These are phyloP conservation scores for Lasioglossum baleicum DNA, from an alignment of 1,140 invertebrate genomes.

Conservation along the genomic window DNA sequence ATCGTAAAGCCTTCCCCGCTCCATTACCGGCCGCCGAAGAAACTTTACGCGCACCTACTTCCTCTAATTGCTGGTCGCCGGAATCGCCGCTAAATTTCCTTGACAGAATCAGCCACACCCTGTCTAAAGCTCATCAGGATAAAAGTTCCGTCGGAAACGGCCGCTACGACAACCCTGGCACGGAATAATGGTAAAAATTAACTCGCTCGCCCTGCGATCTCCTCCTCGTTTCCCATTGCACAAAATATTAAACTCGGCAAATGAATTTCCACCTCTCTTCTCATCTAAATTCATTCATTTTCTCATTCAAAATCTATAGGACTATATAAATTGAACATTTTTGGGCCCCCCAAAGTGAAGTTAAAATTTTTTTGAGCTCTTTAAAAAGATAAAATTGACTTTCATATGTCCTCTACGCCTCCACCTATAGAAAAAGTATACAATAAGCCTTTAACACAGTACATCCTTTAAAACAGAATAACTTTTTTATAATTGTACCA, in stretches of 20 bases:
- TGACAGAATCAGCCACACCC: conserved; percentile 62
- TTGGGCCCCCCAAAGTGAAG: no score
- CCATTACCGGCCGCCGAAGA: conserved; percentile 50
- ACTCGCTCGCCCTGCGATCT: neutral
- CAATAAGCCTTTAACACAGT: no score
- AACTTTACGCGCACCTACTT: conserved; percentile 64
- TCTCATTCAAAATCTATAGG: no score
- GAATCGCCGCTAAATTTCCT: conserved; percentile 64
- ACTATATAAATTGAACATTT: no score
- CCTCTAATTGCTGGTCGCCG: conserved; percentile 61
- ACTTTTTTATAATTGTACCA: no score
- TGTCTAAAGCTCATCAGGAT: conserved; percentile 61
- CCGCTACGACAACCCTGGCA: conserved; percentile 12
- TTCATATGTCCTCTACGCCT: no score
- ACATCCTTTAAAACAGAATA: no score
- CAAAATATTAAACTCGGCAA: neutral
- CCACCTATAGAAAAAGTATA: no score
- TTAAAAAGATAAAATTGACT: no score
- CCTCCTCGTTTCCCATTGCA: neutral
- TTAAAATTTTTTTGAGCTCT: no score
- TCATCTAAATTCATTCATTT: no score
- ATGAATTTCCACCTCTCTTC: no score
- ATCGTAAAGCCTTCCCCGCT: conserved; percentile 43
- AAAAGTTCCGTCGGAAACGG: conserved; percentile 56
- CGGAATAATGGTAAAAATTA: conserved; percentile 47